A percentile compares a stretch with the other conserved stretches of the same genome.
Conservation (phyloP, 2,888 invertebrate species). For the Trichopria drosophilae region DNA sequence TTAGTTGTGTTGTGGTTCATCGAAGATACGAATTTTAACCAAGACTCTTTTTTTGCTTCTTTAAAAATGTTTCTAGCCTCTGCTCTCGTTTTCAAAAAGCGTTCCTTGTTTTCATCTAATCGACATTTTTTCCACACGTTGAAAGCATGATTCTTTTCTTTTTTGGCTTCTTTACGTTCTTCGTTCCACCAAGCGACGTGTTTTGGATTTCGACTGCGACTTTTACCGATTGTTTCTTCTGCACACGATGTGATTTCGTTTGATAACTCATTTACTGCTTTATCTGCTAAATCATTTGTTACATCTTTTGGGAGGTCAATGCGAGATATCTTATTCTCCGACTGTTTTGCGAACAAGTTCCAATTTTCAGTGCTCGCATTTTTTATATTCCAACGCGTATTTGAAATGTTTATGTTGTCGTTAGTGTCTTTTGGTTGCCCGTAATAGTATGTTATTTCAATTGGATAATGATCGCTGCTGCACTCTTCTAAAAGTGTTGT, state of each 20-base stretch:
- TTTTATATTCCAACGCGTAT: constrained; percentile 33
- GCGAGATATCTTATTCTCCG: background rate
- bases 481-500: no score
- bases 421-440: no score
- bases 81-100: background rate
- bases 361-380: constrained; percentile 34
- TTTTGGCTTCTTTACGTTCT: constrained; percentile 14
- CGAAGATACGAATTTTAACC: no score
- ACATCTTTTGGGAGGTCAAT: background rate
- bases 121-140: constrained; percentile 15
- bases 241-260: constrained; percentile 21
- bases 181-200: constrained; percentile 35
- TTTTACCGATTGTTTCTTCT: constrained; percentile 14
- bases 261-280: background rate
- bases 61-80: no score
- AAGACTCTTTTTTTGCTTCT: no score
- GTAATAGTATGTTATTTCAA: constrained; percentile 12
- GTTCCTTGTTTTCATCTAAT: constrained; percentile 5
- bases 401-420: no score
- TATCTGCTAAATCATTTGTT: constrained; percentile 5
- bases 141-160: constrained; percentile 18
- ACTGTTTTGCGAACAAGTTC: constrained; percentile 15
- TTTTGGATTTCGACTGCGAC: constrained; percentile 10
- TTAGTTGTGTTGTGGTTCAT: no score
- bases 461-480: constrained; percentile 33